phyloP scores from a whole-genome alignment of 2,113 vertebrate genomes.

The Cebidichthys violaceus region DNA sequence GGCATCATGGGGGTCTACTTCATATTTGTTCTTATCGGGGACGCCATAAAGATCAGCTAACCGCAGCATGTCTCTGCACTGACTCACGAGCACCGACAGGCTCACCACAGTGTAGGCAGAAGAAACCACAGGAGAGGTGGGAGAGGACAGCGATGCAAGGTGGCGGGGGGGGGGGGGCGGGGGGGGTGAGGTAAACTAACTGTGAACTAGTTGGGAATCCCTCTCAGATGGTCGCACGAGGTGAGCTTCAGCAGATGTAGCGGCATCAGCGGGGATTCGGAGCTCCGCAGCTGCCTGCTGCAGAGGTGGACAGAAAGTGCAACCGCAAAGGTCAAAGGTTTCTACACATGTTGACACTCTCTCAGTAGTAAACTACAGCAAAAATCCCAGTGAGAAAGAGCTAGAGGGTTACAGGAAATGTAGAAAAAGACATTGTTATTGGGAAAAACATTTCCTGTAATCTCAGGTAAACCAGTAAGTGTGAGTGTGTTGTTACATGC shows the following conservation, averaged over 20 bases:
- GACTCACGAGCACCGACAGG: slow-evolving; percentile 56
- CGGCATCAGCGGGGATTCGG: not conserved
- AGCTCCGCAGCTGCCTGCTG: slow-evolving; percentile 39
- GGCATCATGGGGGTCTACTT: slow-evolving; percentile 47
- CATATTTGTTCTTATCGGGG: slow-evolving; percentile 43
- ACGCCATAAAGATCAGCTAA: slow-evolving; percentile 61
- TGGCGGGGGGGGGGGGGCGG: too few species aligned
- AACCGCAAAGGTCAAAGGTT: slow-evolving; percentile 69
- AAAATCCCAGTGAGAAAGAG: slow-evolving; percentile 64
- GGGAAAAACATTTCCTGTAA: slow-evolving; percentile 32
- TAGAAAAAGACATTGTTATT: not conserved
- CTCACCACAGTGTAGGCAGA: slow-evolving; percentile 58
- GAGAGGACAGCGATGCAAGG: slow-evolving; percentile 35
- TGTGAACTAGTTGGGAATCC: slow-evolving; percentile 69
- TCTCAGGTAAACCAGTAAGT: slow-evolving; percentile 50
- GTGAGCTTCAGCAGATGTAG: slow-evolving; percentile 24
- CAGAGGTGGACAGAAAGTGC: slow-evolving; percentile 65
- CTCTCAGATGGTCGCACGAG: slow-evolving; percentile 39
- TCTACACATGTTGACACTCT: slow-evolving; percentile 29
- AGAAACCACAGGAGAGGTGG: slow-evolving; percentile 52
- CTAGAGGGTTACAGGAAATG: slow-evolving; percentile 9
- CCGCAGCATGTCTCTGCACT: slow-evolving; percentile 52
- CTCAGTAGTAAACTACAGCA: slow-evolving; percentile 51
- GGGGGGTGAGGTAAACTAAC: slow-evolving; percentile 10
- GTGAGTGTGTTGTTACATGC: not conserved